These are phyloP conservation scores for Myocastor coypus DNA, from an alignment of 2,113 vertebrate genomes.

Conservation along the genomic window DNA sequence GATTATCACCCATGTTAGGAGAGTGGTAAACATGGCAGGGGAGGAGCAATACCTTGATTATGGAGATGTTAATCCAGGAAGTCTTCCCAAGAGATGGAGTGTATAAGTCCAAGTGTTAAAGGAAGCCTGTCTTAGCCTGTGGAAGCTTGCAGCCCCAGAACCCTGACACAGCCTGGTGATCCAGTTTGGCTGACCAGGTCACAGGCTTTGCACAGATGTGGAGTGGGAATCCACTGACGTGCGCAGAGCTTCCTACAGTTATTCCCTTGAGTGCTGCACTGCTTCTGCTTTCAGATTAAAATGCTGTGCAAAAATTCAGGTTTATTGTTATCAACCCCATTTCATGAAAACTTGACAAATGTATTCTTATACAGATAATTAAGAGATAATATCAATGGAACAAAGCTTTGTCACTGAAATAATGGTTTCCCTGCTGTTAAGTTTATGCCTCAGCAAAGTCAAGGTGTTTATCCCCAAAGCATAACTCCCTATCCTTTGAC, in stretches of 20 bases:
- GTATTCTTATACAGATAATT: constrained; percentile 81
- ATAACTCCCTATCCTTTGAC: constrained; percentile 59
- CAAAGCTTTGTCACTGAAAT: constrained; percentile 78
- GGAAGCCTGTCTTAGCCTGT: not conserved
- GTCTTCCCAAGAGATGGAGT: not conserved
- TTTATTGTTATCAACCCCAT: constrained; percentile 75
- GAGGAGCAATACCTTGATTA: not conserved
- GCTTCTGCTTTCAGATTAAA: constrained; percentile 69
- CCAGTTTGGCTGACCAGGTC: not conserved
- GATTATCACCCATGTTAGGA: not conserved
- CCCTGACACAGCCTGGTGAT: not conserved
- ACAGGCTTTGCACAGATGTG: not conserved
- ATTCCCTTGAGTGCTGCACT: not conserved
- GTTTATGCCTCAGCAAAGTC: constrained; percentile 79
- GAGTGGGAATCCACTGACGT: rapidly evolving
- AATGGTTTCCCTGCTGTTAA: constrained; percentile 76
- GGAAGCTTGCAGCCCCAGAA: not conserved
- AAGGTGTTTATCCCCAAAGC: constrained; percentile 73
- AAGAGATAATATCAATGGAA: constrained; percentile 81
- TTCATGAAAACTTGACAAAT: constrained; percentile 80
- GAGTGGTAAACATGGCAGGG: not conserved
- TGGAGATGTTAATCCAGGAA: rapidly evolving
- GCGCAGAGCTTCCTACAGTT: not conserved
- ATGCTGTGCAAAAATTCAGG: constrained; percentile 68
- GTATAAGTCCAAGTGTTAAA: not conserved